Evolutionary conservation across 2,888 invertebrate species (phyloP), one percentile per base, ranked within the genome.

Genomic region (Siphlonurus alternatus): DNA sequence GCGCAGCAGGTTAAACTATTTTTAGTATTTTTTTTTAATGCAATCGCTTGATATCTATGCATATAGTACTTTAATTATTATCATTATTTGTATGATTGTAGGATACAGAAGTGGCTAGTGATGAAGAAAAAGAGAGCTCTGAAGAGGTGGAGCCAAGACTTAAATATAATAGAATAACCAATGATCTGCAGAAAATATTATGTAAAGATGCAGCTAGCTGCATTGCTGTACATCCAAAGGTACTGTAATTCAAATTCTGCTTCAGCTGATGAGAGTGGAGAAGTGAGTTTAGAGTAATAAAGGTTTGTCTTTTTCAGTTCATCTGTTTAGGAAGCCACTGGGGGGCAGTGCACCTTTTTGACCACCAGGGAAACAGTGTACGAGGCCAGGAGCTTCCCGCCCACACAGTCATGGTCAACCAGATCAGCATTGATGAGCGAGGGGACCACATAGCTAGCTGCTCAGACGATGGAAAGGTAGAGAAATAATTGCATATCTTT

Each of bases 361-460:
- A 97, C 74, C 95, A 95, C 75, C 88, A 91, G 73, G 97, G 96
- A 0, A 93, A 96, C 75, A 84, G 84, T 63, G 82, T 85, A 25
- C 79, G 82, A 68, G 84, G 83, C 63, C 86, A 86, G 71, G 87
- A 86, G 70, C 77, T 89, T 54, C 84, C 84, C 70, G 83, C 86
- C 25, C 96, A 97, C 72, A 83, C 89, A 1, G 89, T 94, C 1
- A 89, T 94, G 10, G 93, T 99, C 0, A 96, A 97, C 77, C 90
- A 89, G 73, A 92, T 99, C 69, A 93, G 93, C 59, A 91, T 99
- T 67, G 98, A 99, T 74, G 77, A 82, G 23, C 89, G 88, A 71
- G 98, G 96, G n/a, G 95, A 96, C 74, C 91, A 88, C 74, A 85
- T 98, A 24, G 94, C 93, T 0, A 90, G 91, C 61, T 94, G 94